These are phyloP conservation scores for Erethizon dorsatum DNA, from an alignment of 2,797 vertebrate genomes.

Conservation along the genomic window DNA sequence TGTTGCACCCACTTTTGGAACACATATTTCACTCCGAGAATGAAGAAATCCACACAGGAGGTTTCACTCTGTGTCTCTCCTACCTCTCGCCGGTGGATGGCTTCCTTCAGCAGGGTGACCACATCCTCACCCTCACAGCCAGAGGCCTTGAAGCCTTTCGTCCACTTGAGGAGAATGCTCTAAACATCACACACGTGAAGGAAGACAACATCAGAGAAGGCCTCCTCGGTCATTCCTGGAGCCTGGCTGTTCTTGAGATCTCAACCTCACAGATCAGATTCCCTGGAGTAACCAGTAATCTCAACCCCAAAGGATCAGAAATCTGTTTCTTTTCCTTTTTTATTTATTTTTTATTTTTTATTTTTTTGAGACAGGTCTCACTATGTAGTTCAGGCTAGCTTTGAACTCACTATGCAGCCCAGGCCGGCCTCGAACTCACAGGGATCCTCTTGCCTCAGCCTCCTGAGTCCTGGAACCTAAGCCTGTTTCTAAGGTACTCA, in stretches of 20 bases:
- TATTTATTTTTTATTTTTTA: neutral
- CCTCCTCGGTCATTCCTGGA: neutral
- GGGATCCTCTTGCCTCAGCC: neutral
- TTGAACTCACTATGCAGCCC: neutral
- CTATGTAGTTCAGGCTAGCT: neutral
- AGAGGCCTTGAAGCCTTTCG: slow-evolving; percentile 96
- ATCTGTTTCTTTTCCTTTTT: neutral
- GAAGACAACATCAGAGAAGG: neutral
- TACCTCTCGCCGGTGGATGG: slow-evolving; percentile 94
- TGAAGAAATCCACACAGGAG: rapidly evolving
- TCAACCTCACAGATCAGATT: neutral
- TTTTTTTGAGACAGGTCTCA: neutral
- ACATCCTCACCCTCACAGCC: slow-evolving; percentile 97
- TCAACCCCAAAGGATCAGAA: neutral
- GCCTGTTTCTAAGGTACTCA: neutral
- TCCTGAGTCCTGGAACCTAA: neutral
- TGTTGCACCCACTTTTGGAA: neutral
- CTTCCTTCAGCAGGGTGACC: slow-evolving; percentile 95
- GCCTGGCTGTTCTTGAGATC: neutral
- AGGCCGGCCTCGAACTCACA: neutral
- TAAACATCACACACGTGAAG: slow-evolving; percentile 79
- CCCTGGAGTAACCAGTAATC: neutral
- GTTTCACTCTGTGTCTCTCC: rapidly evolving
- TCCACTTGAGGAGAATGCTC: slow-evolving; percentile 98
- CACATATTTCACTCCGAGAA: no score